Base-by-base conservation (phyloP, 92 coral and sea anemone genomes). In the Hydrozoanthus gracilis region DNA sequence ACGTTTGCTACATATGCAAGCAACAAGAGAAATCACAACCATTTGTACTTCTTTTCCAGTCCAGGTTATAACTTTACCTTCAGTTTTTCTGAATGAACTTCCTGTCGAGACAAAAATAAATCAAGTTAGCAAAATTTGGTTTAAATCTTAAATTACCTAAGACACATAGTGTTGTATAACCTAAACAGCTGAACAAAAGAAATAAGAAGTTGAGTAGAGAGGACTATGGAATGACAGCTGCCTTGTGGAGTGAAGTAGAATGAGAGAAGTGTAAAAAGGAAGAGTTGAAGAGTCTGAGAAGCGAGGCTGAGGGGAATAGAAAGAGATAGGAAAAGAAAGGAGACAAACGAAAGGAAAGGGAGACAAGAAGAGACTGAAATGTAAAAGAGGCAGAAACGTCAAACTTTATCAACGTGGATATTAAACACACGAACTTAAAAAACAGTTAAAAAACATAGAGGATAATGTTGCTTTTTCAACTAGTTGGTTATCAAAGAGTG, bases 21-120 rank as follows among this genome's bases (percentile, higher is more conserved):
- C 39, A 27, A 27, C 0, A 27, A 27, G 2, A 27, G 39, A 27
- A 27, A 27, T 27, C 39, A 27, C 39, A 27, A 27, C 39, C 39
- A 27, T 27, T 27, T 27, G 39, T 27, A 27, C 39, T 27, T 27
- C 39, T 27, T 27, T 27, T 27, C 39, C 39, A 27, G 39, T 27
- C 39, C 39, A 27, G 44, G 16, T n/a, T 44, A 71, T 10, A 27
- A 44, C 8, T 6, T 77, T 77, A 77, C 82, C 82, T 77, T 77
- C 9, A 55, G 82, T 4, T 20, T 55, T 9, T 5, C n/a, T 15
- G 10, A 6, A 35, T 77, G 67, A 66, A 55, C 50, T 60, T 56
- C 4, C 82, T 77, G 82, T 54, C 8, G 48, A 52, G 65, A 52
- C 3, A 77, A 77, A 56, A 11, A 77, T 3, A 77, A 45, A 73